These are phyloP conservation scores for Lypha dubia DNA, from an alignment of 2,888 invertebrate species.

Conservation along the genomic window DNA sequence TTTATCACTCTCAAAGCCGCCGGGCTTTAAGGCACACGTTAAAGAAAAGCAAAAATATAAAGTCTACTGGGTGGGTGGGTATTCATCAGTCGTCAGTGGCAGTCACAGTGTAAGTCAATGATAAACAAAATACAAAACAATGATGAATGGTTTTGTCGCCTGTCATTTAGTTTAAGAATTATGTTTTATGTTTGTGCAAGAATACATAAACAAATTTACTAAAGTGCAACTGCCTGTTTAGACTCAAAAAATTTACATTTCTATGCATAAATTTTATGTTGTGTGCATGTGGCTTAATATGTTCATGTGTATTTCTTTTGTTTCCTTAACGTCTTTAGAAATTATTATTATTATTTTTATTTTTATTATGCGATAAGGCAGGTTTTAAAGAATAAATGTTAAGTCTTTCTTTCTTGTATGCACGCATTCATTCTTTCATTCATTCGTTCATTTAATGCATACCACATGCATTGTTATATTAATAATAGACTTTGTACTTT, in stretches of 20 bases:
- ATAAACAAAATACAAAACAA: conserved; percentile 58
- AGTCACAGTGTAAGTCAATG: conserved; percentile 43
- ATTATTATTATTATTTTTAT: conserved; percentile 63
- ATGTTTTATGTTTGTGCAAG: conserved; percentile 62
- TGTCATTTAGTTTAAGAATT: conserved; percentile 77
- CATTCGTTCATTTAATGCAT: not conserved
- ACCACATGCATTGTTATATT: conserved; percentile 54
- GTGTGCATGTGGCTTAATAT: conserved; percentile 43
- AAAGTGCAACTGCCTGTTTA: conserved; percentile 41
- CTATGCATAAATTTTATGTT: conserved; percentile 53
- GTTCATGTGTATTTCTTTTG: conserved; percentile 60
- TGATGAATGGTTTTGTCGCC: conserved; percentile 82
- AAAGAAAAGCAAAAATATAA: conserved; percentile 16
- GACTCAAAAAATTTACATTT: conserved; percentile 16
- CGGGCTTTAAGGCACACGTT: not conserved
- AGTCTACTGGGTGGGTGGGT: conserved; percentile 69
- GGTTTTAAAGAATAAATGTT: conserved; percentile 60
- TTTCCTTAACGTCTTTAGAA: conserved; percentile 61
- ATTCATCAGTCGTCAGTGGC: conserved; percentile 59
- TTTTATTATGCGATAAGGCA: conserved; percentile 66
- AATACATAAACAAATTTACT: conserved; percentile 13
- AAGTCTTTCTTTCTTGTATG: conserved; percentile 55
- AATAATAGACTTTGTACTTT: conserved; percentile 66
- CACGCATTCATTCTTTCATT: too few relatives aligned
- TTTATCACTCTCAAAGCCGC: not conserved